Conservation (phyloP, 2,113 vertebrate genomes). For the Paracanthobrama guichenoti region DNA sequence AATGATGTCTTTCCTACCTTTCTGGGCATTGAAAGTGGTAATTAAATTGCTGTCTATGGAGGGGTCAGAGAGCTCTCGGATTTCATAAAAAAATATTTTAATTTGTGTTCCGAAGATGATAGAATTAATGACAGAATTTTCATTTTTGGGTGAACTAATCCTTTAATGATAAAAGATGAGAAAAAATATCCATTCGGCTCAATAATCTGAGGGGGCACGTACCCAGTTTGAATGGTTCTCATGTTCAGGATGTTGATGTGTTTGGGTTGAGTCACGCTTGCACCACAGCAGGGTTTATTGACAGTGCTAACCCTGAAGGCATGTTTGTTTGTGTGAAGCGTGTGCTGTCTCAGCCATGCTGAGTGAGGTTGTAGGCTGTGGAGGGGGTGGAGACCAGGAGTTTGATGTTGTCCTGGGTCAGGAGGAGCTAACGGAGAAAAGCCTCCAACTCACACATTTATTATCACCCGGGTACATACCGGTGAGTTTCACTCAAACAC, state of each 20-base stretch:
- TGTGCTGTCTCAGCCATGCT: conserved; percentile 85
- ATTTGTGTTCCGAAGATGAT: too few relatives aligned
- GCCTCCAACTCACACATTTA: conserved; percentile 82
- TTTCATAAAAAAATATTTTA: too few relatives aligned
- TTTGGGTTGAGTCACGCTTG: conserved; percentile 27
- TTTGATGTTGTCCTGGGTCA: conserved; percentile 77
- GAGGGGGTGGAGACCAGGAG: conserved; percentile 64
- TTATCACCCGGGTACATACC: conserved; percentile 82
- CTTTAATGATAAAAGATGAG: too few relatives aligned
- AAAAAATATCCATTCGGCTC: background rate
- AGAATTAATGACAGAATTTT: too few relatives aligned
- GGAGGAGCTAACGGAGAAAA: conserved; percentile 77
- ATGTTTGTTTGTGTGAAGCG: conserved; percentile 68
- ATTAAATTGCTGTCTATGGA: too few relatives aligned
- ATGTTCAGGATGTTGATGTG: background rate
- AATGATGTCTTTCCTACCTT: too few relatives aligned
- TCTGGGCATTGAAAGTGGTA: too few relatives aligned
- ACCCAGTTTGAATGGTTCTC: background rate
- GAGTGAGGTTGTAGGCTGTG: conserved; percentile 70
- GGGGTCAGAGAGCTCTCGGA: too few relatives aligned
- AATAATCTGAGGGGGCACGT: background rate
- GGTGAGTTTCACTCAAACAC: conserved; percentile 69
- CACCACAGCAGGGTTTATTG: conserved; percentile 23
- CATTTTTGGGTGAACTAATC: too few relatives aligned
- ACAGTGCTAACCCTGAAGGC: background rate